Base-by-base conservation (phyloP, 2,888 invertebrate genomes). In the Tillus elongatus region DNA sequence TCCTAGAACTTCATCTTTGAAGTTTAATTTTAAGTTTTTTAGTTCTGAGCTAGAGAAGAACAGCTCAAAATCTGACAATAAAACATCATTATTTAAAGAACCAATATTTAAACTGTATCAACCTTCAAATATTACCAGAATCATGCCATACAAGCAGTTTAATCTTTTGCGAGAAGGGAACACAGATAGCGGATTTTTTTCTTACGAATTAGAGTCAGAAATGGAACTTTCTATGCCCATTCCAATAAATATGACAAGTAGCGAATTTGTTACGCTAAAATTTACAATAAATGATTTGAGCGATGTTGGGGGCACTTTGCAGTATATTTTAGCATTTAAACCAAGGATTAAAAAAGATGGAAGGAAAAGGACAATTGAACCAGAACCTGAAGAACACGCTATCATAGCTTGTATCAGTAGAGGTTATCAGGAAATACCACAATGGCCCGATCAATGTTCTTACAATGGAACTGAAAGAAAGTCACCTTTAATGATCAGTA, bases 271-370 rank as follows among this genome's bases (percentile, higher is more conserved):
- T 28, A 71, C 79, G 1, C 68, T 88, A 35, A 74, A 77, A 43
- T 87, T 88, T 56, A 70, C 73, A 37, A 68, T 90, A 8, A 75
- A 78, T 24, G 73, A 79, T 39, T 73, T 80, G 13, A 68, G 74
- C 39, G 90, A 90, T 53, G 78, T 83, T 16, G 91, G 91, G 0
- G 90, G 90, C 0, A 87, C 83, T 2, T 57, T 89, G 12, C 73
- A 77, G 1, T 72, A 86, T 45, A 80, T 81, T 34, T 67, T 84
- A 1, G 81, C 80, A 35, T 68, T 87, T 54, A 71, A 80, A 49
- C 75, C 74, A 60, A 74, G 69, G 48, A 50, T 69, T 46, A 74
- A 36, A 10, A 41, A 69, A 42, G 67, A 67, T 49, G 32, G 38
- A 11, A 35, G 27, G 13, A 10, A 36, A 8, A 33, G 12, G 15